These are phyloP conservation scores for Eunapius fragilis DNA, from an alignment of 37 sponge, comb jelly and placozoan species.

Conservation along the genomic window DNA sequence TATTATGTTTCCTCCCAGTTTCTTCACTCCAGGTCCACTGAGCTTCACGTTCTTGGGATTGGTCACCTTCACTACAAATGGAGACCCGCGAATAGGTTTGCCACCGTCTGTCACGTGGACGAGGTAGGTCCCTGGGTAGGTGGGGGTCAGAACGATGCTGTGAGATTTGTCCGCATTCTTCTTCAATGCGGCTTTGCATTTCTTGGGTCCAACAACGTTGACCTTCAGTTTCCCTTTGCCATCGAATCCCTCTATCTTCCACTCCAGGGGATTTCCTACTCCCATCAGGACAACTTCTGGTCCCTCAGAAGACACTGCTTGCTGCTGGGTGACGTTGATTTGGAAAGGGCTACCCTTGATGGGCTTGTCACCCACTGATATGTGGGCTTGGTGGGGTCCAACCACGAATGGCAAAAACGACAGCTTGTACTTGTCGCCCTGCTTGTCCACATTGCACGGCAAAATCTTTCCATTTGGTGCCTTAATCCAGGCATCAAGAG, in stretches of 20 bases:
- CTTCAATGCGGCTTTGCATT: background rate
- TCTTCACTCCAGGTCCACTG: background rate
- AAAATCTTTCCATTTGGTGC: background rate
- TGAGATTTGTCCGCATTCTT: background rate
- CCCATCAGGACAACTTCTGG: background rate
- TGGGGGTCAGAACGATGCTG: background rate
- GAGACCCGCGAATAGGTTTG: background rate
- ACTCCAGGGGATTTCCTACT: background rate
- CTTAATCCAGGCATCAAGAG: background rate
- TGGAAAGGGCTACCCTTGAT: background rate
- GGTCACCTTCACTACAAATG: background rate
- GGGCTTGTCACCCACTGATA: background rate
- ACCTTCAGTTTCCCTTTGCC: background rate
- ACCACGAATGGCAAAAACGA: background rate
- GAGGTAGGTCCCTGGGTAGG: background rate
- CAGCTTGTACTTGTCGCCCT: background rate
- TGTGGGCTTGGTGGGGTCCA: background rate
- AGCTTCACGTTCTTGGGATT: background rate
- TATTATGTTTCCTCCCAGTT: background rate
- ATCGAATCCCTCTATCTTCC: background rate
- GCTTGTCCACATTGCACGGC: background rate
- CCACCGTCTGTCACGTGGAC: background rate
- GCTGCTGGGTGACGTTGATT: background rate
- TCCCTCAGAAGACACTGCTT: background rate
- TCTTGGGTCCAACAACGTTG: background rate